A percentile compares a stretch with the other conserved stretches of the same genome.
Evolutionary conservation across 2,888 invertebrate genomes (phyloP).

Genomic region (Lymantria dispar): DNA sequence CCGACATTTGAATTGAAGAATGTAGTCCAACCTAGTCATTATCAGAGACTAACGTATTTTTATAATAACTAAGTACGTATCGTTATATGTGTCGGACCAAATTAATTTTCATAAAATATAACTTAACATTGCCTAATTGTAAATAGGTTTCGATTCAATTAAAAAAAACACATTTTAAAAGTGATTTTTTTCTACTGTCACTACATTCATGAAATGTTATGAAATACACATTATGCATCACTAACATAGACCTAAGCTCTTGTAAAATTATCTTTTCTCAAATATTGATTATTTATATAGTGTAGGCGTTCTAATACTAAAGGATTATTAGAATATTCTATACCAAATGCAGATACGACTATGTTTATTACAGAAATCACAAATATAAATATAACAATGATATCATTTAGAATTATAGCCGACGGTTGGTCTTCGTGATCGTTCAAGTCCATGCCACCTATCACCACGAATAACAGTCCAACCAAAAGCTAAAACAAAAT

Average conservation of each 20-base stretch:
- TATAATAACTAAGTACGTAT: too few species aligned
- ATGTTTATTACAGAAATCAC: conserved; percentile 91
- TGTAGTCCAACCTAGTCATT: too few species aligned
- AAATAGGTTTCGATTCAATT: too few species aligned
- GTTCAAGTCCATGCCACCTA: conserved; percentile 92
- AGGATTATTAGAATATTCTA: conserved; percentile 88
- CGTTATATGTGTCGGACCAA: too few species aligned
- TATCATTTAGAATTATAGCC: conserved; percentile 90
- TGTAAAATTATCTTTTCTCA: conserved; percentile 54
- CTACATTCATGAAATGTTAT: too few species aligned
- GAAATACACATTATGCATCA: too few species aligned
- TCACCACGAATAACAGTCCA: conserved; percentile 90
- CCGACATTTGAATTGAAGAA: too few species aligned
- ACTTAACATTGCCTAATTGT: too few species aligned
- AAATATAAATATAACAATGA: conserved; percentile 91
- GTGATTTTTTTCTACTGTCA: too few species aligned
- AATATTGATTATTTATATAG: conserved; percentile 65
- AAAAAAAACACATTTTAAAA: too few species aligned
- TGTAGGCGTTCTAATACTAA: conserved; percentile 75
- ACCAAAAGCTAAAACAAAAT: conserved; percentile 88
- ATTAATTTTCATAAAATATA: too few species aligned
- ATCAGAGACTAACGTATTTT: too few species aligned
- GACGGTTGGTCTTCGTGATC: conserved; percentile 87
- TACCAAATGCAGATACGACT: conserved; percentile 92
- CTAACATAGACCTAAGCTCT: neutral